Evolutionary conservation across 2,888 invertebrate genomes (phyloP), one percentile per base, ranked within the genome.

Genomic region (Nudaria mundana): DNA sequence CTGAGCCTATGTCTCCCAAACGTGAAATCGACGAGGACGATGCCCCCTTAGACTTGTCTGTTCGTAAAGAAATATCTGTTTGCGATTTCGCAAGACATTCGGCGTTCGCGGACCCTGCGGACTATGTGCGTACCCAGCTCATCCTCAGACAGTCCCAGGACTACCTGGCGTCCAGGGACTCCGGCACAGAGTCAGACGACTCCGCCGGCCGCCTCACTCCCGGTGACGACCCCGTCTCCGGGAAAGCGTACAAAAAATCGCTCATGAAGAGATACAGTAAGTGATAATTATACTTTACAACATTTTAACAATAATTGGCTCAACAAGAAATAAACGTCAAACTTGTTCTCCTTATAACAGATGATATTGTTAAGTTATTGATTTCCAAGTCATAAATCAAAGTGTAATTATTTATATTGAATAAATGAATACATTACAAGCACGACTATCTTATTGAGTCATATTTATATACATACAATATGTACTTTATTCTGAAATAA

Each of bases 251-350:
- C 91, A 97, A 97, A 91, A 97, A 97, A 84, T 95, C 94, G 71
- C 92, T 97, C 69, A 97, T 97, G 93, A 95, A 95, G 89, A 91
- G 97, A 92, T 97, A 96, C 90, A 93, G 97, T 97, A 94, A 97
- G 97, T 95, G 41, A 15, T 13, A 25, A 30, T 38, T 39, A 35
- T 31, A 26, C 20, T 2, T 20, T 20, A 8, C 11, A 15, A 26
- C n/a, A 20, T 26, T 14, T 25, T 28, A 20, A n/a, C 8, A 2
- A 30, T 22, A 15, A 25, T 20, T 35, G 15, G 4, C 11, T 29
- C 15, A 28, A 26, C 20, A 10, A 18, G 12, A 31, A 26, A n/a
- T n/a, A n/a, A n/a, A n/a, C n/a, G n/a, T n/a, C n/a, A n/a, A n/a
- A n/a, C n/a, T n/a, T n/a, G n/a, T n/a, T n/a, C n/a, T n/a, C n/a